Base-by-base conservation (phyloP, 1,140 invertebrate species). In the Lepidurus arcticus region DNA sequence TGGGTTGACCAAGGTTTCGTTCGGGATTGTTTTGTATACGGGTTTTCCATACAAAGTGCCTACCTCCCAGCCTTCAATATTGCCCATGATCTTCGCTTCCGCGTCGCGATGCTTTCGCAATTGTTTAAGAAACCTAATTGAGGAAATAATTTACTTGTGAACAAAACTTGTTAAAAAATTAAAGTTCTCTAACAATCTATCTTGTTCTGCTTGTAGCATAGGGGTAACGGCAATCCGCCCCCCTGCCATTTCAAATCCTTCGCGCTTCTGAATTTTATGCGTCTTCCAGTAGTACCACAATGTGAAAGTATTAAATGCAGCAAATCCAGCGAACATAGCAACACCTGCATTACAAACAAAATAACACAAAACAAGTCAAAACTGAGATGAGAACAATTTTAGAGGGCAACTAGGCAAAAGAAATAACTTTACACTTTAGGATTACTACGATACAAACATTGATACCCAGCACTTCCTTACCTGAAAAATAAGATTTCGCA, bases 11-110 rank as follows among this genome's bases (percentile, higher is more conserved):
- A 92, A 87, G 7, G 87, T 86, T 80, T 88, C 85, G 42, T 85
- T 81, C 7, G 84, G 82, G 26, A 84, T 76, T 16, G 86, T 88
- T 83, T 91, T 90, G 85, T 89, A 97, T 44, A 96, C 85, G 73
- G 91, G 91, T 83, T 94, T 91, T 10, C 94, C 94, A 81, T 91
- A 95, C 82, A 89, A 92, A 7, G 93, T 97, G 16, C 95, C 95
- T 34, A 78, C 91, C 86, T 91, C 90, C 95, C 95, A 97, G 82
- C 92, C 93, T 78, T 91, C 90, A 5, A 94, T 92, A 85, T 96
- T 90, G 79, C 90, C 90, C 95, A 97, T 97, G 10, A 97, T 86
- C 79, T 93, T 89, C 73, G 88, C 88, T 85, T 98, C 95, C 78
- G 92, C 91, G 76, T 96, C 93, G 21, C 93, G 88, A 85, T 95